A percentile compares a stretch with the other conserved stretches of the same genome.
These are phyloP conservation scores for Sussaba pulchella DNA, from an alignment of 2,888 invertebrate species.

Conservation along the genomic window DNA sequence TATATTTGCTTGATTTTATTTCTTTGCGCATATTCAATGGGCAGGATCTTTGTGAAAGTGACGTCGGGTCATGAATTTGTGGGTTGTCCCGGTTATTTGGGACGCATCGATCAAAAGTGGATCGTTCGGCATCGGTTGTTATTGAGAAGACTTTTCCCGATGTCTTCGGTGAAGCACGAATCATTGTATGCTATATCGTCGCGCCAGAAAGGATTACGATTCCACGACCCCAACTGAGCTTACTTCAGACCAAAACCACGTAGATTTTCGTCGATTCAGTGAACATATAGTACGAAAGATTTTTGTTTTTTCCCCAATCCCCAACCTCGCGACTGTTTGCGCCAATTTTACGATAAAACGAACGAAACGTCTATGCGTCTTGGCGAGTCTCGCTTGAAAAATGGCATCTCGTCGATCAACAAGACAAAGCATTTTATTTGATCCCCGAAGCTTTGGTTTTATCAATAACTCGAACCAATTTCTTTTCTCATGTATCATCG, in stretches of 20 bases:
- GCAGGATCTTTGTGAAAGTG: slow-evolving; percentile 14
- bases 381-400: background rate
- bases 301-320: slow-evolving; percentile 23
- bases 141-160: slow-evolving; percentile 18
- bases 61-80: slow-evolving; percentile 39
- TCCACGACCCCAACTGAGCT: slow-evolving; percentile 1
- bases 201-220: slow-evolving; percentile 30
- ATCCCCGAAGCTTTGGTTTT: background rate
- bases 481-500: too few relatives aligned
- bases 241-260: slow-evolving; percentile 23
- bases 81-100: slow-evolving; percentile 34
- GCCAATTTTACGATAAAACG: slow-evolving; percentile 1
- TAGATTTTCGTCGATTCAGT: slow-evolving; percentile 11
- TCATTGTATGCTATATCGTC: slow-evolving; percentile 17
- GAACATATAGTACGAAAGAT: slow-evolving; percentile 9
- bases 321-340: background rate
- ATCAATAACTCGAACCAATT: too few relatives aligned
- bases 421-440: background rate
- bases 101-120: slow-evolving; percentile 38
- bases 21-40: background rate
- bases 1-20: slow-evolving; percentile 9
- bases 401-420: background rate
- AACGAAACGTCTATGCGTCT: slow-evolving; percentile 11
- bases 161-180: slow-evolving; percentile 46
- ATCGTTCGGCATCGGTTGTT: slow-evolving; percentile 26